Percentiles rank a stretch among this genome's conserved stretches.
Evolutionary conservation across 2,888 invertebrate species (phyloP).

Genomic region (Euzetes globulus): DNA sequence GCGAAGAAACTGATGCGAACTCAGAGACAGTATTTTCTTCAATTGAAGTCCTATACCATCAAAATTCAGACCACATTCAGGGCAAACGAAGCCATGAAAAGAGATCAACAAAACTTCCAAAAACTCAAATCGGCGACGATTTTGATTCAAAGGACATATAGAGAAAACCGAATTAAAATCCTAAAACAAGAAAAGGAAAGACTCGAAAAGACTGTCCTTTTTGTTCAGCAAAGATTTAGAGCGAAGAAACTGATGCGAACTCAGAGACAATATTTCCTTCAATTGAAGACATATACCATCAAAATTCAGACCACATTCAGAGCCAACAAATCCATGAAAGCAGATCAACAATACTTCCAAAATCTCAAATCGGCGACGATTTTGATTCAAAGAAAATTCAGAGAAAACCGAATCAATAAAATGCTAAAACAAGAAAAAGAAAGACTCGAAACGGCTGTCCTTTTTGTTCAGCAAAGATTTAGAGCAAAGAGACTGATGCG

Average conservation of each 20-base stretch:
- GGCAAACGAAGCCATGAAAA: slow-evolving; percentile 39
- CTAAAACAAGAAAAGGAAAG: not conserved
- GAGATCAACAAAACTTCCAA: not conserved
- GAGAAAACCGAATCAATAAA: slow-evolving; percentile 25
- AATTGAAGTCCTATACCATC: not conserved
- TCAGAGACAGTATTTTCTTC: not conserved
- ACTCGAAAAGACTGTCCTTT: not conserved
- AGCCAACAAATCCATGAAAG: not conserved
- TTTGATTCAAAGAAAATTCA: not conserved
- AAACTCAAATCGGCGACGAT: not conserved
- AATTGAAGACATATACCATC: not conserved
- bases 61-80: not conserved
- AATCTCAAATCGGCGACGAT: not conserved
- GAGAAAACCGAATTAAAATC: not conserved
- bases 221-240: slow-evolving; percentile 20
- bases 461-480: not conserved
- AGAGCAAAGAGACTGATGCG: slow-evolving; percentile 33
- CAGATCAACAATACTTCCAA: not conserved
- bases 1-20: slow-evolving; percentile 3
- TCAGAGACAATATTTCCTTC: not conserved
- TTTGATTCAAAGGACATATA: not conserved
- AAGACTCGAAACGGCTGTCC: not conserved
- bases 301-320: not conserved
- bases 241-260: slow-evolving; percentile 20
- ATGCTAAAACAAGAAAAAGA: not conserved